A percentile compares a stretch with the other conserved stretches of the same genome.
Conservation (phyloP, 2,888 invertebrate species). For the Kryphioiulus occultus region DNA sequence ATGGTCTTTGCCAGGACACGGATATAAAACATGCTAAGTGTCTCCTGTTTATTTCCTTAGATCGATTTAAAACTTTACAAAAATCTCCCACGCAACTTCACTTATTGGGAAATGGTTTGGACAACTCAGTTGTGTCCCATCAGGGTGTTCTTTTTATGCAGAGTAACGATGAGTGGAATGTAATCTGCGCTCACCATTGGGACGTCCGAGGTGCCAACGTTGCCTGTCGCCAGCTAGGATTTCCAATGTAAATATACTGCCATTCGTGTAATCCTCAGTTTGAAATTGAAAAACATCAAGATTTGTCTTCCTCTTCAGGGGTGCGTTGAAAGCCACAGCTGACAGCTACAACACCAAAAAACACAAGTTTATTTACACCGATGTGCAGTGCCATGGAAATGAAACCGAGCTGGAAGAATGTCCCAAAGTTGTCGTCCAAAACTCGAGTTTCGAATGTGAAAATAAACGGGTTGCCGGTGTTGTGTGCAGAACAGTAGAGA, state of each 20-base stretch:
- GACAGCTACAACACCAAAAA: not conserved
- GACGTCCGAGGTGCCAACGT: constrained; percentile 29
- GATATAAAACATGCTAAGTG: not conserved
- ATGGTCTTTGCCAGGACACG: not conserved
- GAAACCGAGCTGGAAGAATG: constrained; percentile 44
- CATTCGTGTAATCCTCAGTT: not conserved
- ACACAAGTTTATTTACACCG: constrained; percentile 34
- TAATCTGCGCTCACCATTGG: constrained; percentile 49
- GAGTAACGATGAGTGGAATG: constrained; percentile 36
- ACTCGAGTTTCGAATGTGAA: not conserved
- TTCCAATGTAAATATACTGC: constrained; percentile 37
- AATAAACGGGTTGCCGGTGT: constrained; percentile 42
- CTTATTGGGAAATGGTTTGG: not conserved
- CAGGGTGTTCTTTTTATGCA: constrained; percentile 22
- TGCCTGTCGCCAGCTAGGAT: constrained; percentile 49
- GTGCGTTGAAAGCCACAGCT: constrained; percentile 43
- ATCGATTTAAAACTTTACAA: not conserved
- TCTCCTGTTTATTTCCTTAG: not conserved
- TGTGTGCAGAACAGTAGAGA: constrained; percentile 18
- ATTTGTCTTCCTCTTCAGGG: constrained; percentile 35
- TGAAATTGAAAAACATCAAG: not conserved
- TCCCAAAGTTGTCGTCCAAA: not conserved
- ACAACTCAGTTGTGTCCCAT: not conserved
- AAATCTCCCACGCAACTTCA: not conserved
- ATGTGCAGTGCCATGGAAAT: constrained; percentile 46